Conservation (phyloP, 2,797 vertebrate genomes). For the Parotocinclus haroldoi region DNA sequence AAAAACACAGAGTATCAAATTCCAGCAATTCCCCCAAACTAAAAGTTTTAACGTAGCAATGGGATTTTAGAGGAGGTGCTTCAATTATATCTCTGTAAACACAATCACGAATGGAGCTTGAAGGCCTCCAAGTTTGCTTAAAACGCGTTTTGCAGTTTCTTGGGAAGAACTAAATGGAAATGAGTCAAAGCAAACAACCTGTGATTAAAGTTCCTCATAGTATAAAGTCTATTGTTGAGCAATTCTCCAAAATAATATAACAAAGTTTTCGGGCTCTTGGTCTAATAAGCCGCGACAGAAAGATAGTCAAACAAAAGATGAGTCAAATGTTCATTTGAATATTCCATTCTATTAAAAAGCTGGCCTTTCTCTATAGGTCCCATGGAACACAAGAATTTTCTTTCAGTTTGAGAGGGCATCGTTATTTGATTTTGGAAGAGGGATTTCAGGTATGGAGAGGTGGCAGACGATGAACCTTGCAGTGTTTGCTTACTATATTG, state of each 20-base stretch:
- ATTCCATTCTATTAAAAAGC: constrained; percentile 77
- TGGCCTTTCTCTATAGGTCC: constrained; percentile 67
- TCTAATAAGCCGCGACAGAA: constrained; percentile 74
- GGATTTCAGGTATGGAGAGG: constrained; percentile 23
- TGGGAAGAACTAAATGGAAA: constrained; percentile 69
- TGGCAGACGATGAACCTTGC: constrained; percentile 30
- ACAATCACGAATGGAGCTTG: constrained; percentile 47
- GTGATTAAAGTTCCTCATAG: constrained; percentile 73
- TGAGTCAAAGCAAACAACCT: constrained; percentile 77
- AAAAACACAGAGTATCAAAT: no score
- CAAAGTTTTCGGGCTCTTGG: constrained; percentile 72
- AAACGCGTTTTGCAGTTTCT: constrained; percentile 71
- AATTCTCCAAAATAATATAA: constrained; percentile 67
- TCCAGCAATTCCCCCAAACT: no score
- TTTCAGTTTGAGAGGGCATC: constrained; percentile 53
- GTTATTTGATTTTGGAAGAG: constrained; percentile 62
- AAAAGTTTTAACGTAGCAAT: constrained; percentile 36
- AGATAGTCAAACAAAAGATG: constrained; percentile 79
- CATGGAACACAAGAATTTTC: constrained; percentile 58
- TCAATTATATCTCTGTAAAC: constrained; percentile 76
- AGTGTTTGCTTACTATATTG: constrained; percentile 36
- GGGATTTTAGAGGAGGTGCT: constrained; percentile 34
- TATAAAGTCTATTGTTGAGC: constrained; percentile 71
- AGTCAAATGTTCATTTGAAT: constrained; percentile 79
- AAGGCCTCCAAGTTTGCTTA: constrained; percentile 63